Conservation (phyloP, 2,113 vertebrate genomes). For the Strix aluco region DNA sequence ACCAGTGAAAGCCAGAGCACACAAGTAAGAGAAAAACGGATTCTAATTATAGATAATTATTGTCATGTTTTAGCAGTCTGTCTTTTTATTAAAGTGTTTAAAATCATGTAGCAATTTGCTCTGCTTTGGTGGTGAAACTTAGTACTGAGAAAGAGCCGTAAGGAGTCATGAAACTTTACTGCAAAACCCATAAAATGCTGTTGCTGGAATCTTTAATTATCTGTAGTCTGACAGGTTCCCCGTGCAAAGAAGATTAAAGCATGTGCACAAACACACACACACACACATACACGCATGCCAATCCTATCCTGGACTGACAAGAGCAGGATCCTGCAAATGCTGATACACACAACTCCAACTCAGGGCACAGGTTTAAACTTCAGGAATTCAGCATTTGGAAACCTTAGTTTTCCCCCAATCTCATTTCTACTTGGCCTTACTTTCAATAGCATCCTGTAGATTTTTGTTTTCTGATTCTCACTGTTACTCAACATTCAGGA, state of each 20-base stretch:
- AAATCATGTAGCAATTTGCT: neutral
- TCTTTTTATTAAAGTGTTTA: neutral
- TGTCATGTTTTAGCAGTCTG: neutral
- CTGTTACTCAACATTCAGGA: neutral
- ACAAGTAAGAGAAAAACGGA: neutral
- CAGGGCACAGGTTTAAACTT: neutral
- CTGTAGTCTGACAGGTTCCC: neutral
- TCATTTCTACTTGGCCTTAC: neutral
- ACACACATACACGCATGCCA: rapidly evolving
- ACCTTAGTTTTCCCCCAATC: neutral
- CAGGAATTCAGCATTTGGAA: neutral
- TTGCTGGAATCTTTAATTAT: constrained; percentile 11
- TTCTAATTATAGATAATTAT: neutral
- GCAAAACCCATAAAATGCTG: neutral
- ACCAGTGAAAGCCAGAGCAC: neutral
- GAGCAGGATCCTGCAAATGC: neutral
- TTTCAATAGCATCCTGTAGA: neutral
- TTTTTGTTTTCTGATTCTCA: neutral
- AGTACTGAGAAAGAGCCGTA: neutral
- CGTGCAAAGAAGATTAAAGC: neutral
- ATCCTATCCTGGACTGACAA: neutral
- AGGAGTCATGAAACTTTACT: constrained; percentile 17
- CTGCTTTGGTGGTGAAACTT: neutral
- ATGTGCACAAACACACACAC: neutral
- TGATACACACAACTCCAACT: neutral